These are phyloP conservation scores for Acestrorhynchus altus DNA, from an alignment of 2,797 vertebrate genomes.

Conservation along the genomic window DNA sequence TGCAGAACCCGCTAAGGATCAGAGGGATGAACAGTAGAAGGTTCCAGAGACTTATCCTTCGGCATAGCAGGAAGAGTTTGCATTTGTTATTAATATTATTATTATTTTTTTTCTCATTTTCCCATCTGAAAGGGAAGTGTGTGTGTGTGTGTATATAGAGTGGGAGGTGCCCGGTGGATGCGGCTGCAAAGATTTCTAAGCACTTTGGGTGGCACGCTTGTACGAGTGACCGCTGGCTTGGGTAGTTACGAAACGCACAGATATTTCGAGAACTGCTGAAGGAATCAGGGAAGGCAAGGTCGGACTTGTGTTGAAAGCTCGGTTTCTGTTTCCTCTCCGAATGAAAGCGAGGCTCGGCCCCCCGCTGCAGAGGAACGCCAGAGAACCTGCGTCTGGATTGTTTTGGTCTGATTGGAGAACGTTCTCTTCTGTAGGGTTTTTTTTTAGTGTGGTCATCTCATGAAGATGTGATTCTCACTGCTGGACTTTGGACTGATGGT, in stretches of 20 bases:
- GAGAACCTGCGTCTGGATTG: too few species aligned
- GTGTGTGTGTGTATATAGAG: conserved; percentile 54
- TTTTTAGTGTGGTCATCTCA: conserved; percentile 39
- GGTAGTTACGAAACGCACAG: conserved; percentile 30
- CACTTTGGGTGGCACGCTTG: conserved; percentile 53
- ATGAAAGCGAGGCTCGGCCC: conserved; percentile 11
- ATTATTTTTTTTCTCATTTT: not conserved
- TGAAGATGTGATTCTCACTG: conserved; percentile 10
- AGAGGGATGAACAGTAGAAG: conserved; percentile 59
- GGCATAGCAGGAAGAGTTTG: not conserved
- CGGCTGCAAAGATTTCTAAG: conserved; percentile 52
- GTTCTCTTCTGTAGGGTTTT: conserved; percentile 24
- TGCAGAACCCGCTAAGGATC: conserved; percentile 54
- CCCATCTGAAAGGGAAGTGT: conserved; percentile 51
- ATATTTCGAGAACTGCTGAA: conserved; percentile 34
- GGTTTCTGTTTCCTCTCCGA: not conserved
- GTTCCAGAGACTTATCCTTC: conserved; percentile 59
- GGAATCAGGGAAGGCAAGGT: conserved; percentile 13
- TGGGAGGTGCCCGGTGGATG: conserved; percentile 18
- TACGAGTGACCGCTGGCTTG: conserved; percentile 10
- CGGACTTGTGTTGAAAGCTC: conserved; percentile 42
- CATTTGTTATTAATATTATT: conserved; percentile 21
- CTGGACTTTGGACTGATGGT: conserved; percentile 9
- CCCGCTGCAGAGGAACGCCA: conserved; percentile 22
- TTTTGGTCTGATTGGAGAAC: not conserved